These are phyloP conservation scores for Onychostoma macrolepis DNA, from an alignment of 2,113 vertebrate genomes.

Conservation along the genomic window DNA sequence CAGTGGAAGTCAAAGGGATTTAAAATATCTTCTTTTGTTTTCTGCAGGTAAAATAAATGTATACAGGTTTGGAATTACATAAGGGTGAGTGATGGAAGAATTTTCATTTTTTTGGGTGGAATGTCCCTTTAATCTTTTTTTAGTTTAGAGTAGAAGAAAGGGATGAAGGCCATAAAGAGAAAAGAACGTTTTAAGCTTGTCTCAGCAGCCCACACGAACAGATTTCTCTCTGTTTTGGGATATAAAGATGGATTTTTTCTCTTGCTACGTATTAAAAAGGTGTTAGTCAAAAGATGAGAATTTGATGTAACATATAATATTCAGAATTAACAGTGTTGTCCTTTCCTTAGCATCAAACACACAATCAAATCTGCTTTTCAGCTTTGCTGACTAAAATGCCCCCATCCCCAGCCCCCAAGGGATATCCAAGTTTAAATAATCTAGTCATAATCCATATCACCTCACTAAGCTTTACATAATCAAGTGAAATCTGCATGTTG, in stretches of 20 bases:
- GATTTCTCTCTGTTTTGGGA: not conserved
- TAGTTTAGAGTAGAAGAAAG: not conserved
- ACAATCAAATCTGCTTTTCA: conserved; percentile 39
- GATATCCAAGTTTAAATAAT: conserved; percentile 46
- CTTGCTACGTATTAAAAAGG: not conserved
- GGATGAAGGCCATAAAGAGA: not conserved
- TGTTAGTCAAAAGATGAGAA: not conserved
- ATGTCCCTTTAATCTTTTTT: too few species aligned
- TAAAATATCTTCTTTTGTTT: too few species aligned
- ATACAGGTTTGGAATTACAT: too few species aligned
- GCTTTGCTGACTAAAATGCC: conserved; percentile 40
- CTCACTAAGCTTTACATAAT: conserved; percentile 59
- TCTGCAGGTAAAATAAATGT: too few species aligned
- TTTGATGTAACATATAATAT: conserved; percentile 9
- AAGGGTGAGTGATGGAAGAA: too few species aligned
- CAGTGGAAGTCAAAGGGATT: too few species aligned
- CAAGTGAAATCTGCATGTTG: conserved; percentile 54
- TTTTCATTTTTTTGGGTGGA: too few species aligned
- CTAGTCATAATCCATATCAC: conserved; percentile 56
- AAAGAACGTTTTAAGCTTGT: not conserved
- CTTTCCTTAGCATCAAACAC: conserved; percentile 7
- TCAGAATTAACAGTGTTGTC: conserved; percentile 14
- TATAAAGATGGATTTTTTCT: not conserved
- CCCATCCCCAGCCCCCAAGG: not conserved
- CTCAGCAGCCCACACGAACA: not conserved